These are phyloP conservation scores for Malachius bipustulatus DNA, from an alignment of 2,888 invertebrate genomes.

Conservation along the genomic window DNA sequence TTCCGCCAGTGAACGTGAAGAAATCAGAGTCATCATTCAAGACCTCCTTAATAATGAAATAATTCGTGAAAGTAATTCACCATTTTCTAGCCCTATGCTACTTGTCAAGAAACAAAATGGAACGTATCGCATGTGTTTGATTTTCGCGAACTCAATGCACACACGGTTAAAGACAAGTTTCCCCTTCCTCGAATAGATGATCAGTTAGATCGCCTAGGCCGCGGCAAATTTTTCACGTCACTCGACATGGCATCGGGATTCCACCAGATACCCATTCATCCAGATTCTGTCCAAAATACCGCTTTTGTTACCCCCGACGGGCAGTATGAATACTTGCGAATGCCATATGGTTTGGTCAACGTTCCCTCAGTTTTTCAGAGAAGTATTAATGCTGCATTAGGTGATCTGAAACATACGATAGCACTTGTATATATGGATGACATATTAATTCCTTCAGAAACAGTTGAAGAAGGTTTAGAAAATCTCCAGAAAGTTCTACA, in stretches of 20 bases:
- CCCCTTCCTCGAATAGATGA: conserved; percentile 28
- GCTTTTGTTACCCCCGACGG: conserved; percentile 26
- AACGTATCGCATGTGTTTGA: conserved; percentile 2
- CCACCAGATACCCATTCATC: conserved; percentile 24
- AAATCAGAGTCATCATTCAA: conserved; percentile 6
- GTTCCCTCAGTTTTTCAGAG: conserved; percentile 28
- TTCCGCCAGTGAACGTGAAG: conserved; percentile 5
- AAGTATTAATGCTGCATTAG: conserved; percentile 26
- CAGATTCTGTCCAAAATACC: conserved; percentile 22
- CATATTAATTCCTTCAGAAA: conserved; percentile 23
- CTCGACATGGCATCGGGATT: conserved; percentile 26
- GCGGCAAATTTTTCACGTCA: conserved; percentile 20
- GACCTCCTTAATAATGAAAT: conserved; percentile 5
- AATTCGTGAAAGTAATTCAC: conserved; percentile 4
- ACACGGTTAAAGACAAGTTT: conserved; percentile 24
- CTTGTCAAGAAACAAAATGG: conserved; percentile 5
- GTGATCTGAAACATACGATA: conserved; percentile 21
- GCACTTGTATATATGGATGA: conserved; percentile 26
- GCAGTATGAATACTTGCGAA: conserved; percentile 23
- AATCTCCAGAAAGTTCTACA: conserved; percentile 6
- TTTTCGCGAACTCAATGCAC: conserved; percentile 24
- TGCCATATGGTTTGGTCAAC: conserved; percentile 29
- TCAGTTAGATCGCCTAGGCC: conserved; percentile 19
- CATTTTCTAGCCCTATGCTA: conserved; percentile 4
- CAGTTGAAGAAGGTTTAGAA: conserved; percentile 17